These are phyloP conservation scores for Arbacia lixula DNA, from an alignment of 53 echinoderm and acorn worm genomes.

Conservation along the genomic window DNA sequence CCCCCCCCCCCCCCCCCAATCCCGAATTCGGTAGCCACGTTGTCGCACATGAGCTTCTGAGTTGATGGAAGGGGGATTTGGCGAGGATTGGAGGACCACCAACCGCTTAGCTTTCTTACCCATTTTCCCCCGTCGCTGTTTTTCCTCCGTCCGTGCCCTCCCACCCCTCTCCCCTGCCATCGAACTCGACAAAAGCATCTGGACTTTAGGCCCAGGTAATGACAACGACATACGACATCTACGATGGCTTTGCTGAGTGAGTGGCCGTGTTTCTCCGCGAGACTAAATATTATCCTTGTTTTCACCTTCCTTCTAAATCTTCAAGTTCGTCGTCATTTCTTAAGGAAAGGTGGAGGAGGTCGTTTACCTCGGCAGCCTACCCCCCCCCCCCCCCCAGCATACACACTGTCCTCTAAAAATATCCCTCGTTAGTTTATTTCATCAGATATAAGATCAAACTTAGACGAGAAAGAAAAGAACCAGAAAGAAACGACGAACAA, in stretches of 20 bases:
- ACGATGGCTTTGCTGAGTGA: background rate
- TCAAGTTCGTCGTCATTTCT: background rate
- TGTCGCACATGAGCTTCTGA: constrained; percentile 4
- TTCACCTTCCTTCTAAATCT: background rate
- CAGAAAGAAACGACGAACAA: too few relatives aligned
- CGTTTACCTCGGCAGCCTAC: too few relatives aligned
- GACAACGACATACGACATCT: constrained; percentile 4
- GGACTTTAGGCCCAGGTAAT: constrained; percentile 32
- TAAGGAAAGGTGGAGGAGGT: too few relatives aligned
- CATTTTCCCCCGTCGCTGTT: background rate
- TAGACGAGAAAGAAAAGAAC: too few relatives aligned
- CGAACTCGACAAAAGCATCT: constrained; percentile 32
- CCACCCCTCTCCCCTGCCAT: background rate
- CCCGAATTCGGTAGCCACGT: constrained; percentile 26
- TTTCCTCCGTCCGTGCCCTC: background rate
- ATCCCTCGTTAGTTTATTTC: too few relatives aligned
- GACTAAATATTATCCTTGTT: constrained; percentile 3
- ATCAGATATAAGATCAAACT: too few relatives aligned
- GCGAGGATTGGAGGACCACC: constrained; percentile 28
- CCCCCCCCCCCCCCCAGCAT: too few relatives aligned
- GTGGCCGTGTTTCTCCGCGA: background rate
- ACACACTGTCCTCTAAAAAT: too few relatives aligned
- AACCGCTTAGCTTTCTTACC: constrained; percentile 13
- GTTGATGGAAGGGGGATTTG: constrained; percentile 50
- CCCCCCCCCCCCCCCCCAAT: background rate